phyloP scores from a whole-genome alignment of 2,113 vertebrate species.

The Eolophus roseicapilla region DNA sequence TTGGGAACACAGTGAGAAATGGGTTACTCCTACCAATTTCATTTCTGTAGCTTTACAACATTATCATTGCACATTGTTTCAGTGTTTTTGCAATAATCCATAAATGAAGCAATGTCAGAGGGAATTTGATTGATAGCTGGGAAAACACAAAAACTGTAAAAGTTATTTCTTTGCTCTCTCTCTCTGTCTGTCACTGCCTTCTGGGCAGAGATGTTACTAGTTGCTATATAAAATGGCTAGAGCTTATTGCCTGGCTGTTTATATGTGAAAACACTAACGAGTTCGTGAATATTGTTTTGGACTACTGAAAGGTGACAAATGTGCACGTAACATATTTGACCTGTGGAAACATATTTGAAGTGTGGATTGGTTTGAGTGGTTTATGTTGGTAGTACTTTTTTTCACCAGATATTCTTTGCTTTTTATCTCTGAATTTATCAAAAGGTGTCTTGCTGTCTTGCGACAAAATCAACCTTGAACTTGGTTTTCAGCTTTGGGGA shows the following conservation, averaged over 20 bases:
- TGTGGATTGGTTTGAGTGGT: background rate
- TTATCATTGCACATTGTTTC: constrained; percentile 74
- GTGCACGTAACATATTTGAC: background rate
- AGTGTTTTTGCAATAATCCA: constrained; percentile 76
- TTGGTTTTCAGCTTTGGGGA: background rate
- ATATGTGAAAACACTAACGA: background rate
- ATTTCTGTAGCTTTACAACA: constrained; percentile 70
- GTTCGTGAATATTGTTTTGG: background rate
- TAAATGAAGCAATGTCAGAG: constrained; percentile 75
- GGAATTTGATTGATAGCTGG: constrained; percentile 73
- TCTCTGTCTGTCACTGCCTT: constrained; percentile 31
- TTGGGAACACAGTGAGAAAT: constrained; percentile 72
- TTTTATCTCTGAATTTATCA: background rate
- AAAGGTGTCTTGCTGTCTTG: background rate
- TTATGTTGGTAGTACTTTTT: background rate
- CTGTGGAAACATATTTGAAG: background rate
- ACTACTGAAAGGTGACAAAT: background rate
- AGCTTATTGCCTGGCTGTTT: background rate
- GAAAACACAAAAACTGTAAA: constrained; percentile 33
- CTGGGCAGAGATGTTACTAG: constrained; percentile 39
- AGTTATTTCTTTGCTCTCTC: constrained; percentile 63
- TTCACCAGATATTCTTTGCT: background rate
- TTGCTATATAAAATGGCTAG: constrained; percentile 15
- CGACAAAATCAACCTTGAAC: background rate
- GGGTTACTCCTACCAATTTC: constrained; percentile 73